Percentiles rank a stretch among this genome's conserved stretches.
Conservation (phyloP, 2,113 vertebrate genomes). For the Xiphophorus hellerii region DNA sequence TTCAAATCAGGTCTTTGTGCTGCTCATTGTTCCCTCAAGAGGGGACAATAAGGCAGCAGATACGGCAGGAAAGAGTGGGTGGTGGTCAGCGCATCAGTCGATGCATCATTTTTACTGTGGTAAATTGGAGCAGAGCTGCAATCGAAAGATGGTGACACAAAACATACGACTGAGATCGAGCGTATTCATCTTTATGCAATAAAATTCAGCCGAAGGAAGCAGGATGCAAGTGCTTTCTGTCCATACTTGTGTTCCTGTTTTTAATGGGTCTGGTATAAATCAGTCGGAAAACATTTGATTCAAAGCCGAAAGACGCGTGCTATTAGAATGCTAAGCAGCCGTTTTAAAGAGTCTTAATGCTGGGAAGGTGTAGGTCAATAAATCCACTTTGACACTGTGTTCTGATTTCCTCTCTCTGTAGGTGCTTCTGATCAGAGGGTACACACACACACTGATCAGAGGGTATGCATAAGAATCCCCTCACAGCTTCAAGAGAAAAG, state of each 20-base stretch:
- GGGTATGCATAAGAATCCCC: conserved; percentile 63
- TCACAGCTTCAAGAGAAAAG: conserved; percentile 26
- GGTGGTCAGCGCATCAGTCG: conserved; percentile 6
- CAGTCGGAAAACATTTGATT: conserved; percentile 47
- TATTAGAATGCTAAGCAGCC: conserved; percentile 66
- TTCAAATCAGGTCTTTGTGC: conserved; percentile 40
- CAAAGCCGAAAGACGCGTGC: conserved; percentile 41
- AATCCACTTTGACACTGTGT: conserved; percentile 59
- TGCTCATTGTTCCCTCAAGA: conserved; percentile 19
- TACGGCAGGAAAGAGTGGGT: background rate
- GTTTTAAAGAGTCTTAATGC: conserved; percentile 63
- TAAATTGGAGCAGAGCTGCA: conserved; percentile 34
- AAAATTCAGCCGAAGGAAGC: conserved; percentile 16
- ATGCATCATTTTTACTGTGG: conserved; percentile 10
- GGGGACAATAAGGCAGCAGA: background rate
- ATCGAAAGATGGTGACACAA: conserved; percentile 27
- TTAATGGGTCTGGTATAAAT: conserved; percentile 29
- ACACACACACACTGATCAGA: conserved; percentile 23
- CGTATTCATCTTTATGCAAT: conserved; percentile 30
- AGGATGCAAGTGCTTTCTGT: conserved; percentile 13
- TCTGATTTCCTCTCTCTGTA: conserved; percentile 33
- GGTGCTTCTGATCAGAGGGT: conserved; percentile 58
- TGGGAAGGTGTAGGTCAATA: conserved; percentile 49
- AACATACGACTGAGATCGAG: conserved; percentile 44
- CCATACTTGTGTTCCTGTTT: conserved; percentile 1